Conservation (phyloP, 2,888 invertebrate species). For the Pachymerium ferrugineum region DNA sequence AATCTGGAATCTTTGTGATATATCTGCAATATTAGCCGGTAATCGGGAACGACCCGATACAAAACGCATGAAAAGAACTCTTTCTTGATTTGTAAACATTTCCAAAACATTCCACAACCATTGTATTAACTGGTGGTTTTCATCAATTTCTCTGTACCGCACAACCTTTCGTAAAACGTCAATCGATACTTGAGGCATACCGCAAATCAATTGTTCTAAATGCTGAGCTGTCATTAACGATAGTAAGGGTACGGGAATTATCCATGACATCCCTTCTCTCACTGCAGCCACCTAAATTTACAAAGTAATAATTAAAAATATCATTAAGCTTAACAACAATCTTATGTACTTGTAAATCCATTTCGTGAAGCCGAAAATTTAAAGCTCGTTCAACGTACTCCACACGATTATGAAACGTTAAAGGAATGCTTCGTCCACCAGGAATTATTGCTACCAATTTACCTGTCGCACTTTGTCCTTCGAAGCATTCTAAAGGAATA, state of each 20-base stretch:
- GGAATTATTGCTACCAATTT: slow-evolving; percentile 57
- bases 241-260: slow-evolving; percentile 59
- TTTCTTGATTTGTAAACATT: slow-evolving; percentile 57
- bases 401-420: slow-evolving; percentile 56
- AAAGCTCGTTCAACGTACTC: slow-evolving; percentile 59
- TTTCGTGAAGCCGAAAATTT: slow-evolving; percentile 58
- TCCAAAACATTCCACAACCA: slow-evolving; percentile 63
- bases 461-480: slow-evolving; percentile 59
- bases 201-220: slow-evolving; percentile 60
- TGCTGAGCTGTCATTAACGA: slow-evolving; percentile 57
- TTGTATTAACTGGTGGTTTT: slow-evolving; percentile 56
- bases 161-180: slow-evolving; percentile 58
- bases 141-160: slow-evolving; percentile 61
- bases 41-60: slow-evolving; percentile 61
- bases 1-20: slow-evolving; percentile 60
- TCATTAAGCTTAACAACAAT: neutral
- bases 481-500: slow-evolving; percentile 59
- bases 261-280: slow-evolving; percentile 60
- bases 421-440: slow-evolving; percentile 57
- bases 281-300: slow-evolving; percentile 52
- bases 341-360: slow-evolving; percentile 55
- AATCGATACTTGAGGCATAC: slow-evolving; percentile 58
- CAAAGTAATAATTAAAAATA: neutral
- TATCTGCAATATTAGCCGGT: slow-evolving; percentile 60
- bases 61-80: slow-evolving; percentile 61